A percentile compares a stretch with the other conserved stretches of the same genome.
These are phyloP conservation scores for Drepana falcataria DNA, from an alignment of 2,888 invertebrate genomes.

Conservation along the genomic window DNA sequence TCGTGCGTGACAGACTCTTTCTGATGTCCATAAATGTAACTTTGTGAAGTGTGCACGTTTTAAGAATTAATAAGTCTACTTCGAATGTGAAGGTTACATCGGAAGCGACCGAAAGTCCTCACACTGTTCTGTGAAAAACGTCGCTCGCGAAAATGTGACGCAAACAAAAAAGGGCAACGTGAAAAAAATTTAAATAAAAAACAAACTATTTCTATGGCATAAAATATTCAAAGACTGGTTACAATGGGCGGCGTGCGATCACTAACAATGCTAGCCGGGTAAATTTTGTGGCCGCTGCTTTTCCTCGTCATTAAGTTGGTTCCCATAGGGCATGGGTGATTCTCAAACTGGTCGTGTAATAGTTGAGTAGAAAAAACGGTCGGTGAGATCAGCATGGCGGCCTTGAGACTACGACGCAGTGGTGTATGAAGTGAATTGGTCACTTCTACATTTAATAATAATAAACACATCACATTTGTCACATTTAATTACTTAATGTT, in stretches of 20 bases:
- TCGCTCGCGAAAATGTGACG: conserved; percentile 55
- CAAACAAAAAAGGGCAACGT: conserved; percentile 42
- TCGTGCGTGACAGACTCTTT: no score
- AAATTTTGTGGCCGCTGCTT: conserved; percentile 18
- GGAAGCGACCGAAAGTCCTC: conserved; percentile 29
- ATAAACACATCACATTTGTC: conserved; percentile 3
- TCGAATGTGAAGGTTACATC: conserved; percentile 1
- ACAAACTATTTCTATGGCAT: conserved; percentile 45
- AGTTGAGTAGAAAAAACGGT: conserved; percentile 52
- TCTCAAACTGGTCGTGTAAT: conserved; percentile 46
- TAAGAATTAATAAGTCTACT: no score
- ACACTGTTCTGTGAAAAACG: conserved; percentile 45
- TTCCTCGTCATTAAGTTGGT: conserved; percentile 22
- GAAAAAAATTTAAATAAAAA: conserved; percentile 24
- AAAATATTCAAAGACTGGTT: conserved; percentile 50
- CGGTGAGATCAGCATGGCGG: conserved; percentile 64
- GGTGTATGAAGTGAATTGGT: conserved; percentile 49
- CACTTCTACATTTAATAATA: conserved; percentile 42
- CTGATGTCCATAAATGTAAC: no score
- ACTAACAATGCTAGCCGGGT: conserved; percentile 33
- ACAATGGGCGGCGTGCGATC: conserved; percentile 45
- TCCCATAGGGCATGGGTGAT: conserved; percentile 24
- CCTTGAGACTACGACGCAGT: conserved; percentile 54
- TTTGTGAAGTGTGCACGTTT: no score
- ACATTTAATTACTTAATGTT: no score